Conservation (phyloP, 2,797 vertebrate genomes). For the Botia almorhae region DNA sequence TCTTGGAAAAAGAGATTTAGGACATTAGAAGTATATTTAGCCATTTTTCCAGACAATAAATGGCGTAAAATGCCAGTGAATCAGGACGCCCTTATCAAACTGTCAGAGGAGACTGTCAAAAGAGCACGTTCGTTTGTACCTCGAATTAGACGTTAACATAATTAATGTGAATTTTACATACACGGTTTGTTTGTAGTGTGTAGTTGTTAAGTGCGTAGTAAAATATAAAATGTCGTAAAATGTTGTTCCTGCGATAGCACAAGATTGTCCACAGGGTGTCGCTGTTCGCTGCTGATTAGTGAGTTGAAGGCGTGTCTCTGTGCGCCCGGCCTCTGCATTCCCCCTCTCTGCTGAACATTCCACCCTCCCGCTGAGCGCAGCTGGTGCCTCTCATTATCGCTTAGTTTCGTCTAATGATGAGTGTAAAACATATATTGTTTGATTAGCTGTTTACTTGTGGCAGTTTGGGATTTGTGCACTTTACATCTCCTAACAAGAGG, state of each 20-base stretch:
- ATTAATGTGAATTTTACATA: not conserved
- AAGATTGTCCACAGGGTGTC: constrained; percentile 68
- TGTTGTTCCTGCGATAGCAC: constrained; percentile 65
- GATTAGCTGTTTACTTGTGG: constrained; percentile 9
- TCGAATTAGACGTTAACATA: constrained; percentile 1
- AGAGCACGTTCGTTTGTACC: constrained; percentile 8
- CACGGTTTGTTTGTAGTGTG: constrained; percentile 48
- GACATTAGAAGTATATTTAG: not conserved
- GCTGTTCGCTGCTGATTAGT: constrained; percentile 61
- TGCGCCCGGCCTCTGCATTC: constrained; percentile 57
- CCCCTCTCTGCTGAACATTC: constrained; percentile 41
- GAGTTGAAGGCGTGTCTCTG: constrained; percentile 38
- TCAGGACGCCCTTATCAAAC: not conserved
- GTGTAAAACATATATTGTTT: constrained; percentile 29
- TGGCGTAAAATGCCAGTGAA: not conserved
- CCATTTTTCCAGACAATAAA: not conserved
- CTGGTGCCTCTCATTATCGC: constrained; percentile 45
- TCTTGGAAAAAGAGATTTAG: not conserved
- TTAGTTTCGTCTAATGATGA: constrained; percentile 27
- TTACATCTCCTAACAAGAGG: constrained; percentile 29
- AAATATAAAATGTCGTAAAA: constrained; percentile 37
- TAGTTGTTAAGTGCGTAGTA: constrained; percentile 51
- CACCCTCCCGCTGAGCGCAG: constrained; percentile 10
- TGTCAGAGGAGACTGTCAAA: constrained; percentile 11
- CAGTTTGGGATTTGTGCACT: constrained; percentile 30